Base-by-base conservation (phyloP, 2,888 invertebrate species). In the Spodoptera picta region DNA sequence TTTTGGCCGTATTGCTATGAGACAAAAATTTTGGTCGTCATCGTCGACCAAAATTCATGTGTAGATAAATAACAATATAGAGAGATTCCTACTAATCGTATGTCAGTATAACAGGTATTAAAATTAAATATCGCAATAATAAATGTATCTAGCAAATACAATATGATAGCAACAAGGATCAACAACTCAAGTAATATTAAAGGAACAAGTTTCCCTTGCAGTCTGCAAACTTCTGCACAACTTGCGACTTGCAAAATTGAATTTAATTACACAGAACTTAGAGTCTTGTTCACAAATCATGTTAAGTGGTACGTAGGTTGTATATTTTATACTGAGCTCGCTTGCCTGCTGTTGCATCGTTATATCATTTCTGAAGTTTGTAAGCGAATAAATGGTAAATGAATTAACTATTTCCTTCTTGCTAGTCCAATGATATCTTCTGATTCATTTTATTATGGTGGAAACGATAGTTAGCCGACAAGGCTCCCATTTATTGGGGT, bases 221-320 rank as follows among this genome's bases (percentile, higher is more conserved):
- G 14, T 60, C 60, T 44, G 31, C 41, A 4, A 61, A 73, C 43
- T 68, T 67, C 19, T 31, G 47, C 45, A n/a, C 23, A 77, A 73
- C 54, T 73, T 51, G 31, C 3, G 52, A 67, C 55, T 59, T 42
- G 24, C 62, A 62, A 64, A 60, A 74, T 62, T 63, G 62, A 74
- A 77, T 74, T 77, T 73, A 55, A 77, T 77, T 74, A 70, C 44
- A 66, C 53, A 62, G 7, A 69, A 73, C 60, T 76, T 70, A 4
- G 44, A 42, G 19, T 44, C 56, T 69, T 27, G 69, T 70, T 67
- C 57, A 55, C 73, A 73, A 75, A 77, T 75, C 61, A 69, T 62
- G 64, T 62, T 58, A 69, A 64, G 65, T 57, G 59, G 58, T 58
- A 67, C 54, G 61, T 67, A 58, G 23, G 27, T 43, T 73, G 73